phyloP scores from a whole-genome alignment of 2,797 vertebrate genomes.

The Myoxocephalus aenaeus region DNA sequence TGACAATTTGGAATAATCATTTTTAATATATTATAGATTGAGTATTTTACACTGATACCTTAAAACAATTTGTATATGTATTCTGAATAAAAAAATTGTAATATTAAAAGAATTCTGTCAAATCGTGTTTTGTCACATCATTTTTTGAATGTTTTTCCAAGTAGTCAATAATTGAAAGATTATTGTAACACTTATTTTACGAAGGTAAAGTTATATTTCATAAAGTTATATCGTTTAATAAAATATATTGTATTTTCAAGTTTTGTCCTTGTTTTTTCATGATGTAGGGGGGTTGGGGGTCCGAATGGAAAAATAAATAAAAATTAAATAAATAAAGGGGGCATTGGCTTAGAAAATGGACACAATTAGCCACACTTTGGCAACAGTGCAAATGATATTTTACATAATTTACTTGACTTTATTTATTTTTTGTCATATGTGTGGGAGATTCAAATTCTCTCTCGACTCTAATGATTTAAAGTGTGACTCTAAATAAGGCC shows the following conservation, averaged over 20 bases:
- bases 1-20: not conserved
- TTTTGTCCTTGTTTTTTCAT: not conserved
- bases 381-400: not conserved
- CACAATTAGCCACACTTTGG: conserved; percentile 2
- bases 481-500: conserved; percentile 51
- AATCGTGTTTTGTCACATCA: not conserved
- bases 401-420: conserved; percentile 18
- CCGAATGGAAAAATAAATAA: not conserved
- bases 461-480: conserved; percentile 59
- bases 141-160: not conserved
- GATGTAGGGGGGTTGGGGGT: not conserved
- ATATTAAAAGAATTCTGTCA: not conserved
- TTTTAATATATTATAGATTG: not conserved
- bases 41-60: not conserved
- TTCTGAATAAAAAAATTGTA: not conserved
- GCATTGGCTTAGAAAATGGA: not conserved
- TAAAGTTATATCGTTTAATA: not conserved
- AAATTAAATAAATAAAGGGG: not conserved
- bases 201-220: not conserved
- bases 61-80: not conserved
- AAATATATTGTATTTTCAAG: not conserved
- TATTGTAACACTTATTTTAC: not conserved
- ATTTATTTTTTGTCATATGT: conserved; percentile 5
- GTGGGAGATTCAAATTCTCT: conserved; percentile 45
- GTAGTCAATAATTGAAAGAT: not conserved